Evolutionary conservation across 2,797 vertebrate species (phyloP).

Genomic region (Champsocephalus esox): DNA sequence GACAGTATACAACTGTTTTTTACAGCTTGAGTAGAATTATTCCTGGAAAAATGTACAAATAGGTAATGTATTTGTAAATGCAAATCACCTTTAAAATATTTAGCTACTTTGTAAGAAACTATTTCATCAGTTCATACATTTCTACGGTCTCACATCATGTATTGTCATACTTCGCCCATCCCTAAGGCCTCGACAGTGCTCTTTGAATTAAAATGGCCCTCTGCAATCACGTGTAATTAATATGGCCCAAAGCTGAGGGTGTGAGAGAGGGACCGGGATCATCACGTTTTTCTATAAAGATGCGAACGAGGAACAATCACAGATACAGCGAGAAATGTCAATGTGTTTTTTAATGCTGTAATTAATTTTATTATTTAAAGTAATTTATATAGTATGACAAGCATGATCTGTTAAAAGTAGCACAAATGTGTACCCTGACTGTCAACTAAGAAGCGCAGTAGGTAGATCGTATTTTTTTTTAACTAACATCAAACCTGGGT

Average conservation of each 20-base stretch:
- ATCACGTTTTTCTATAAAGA: conserved; percentile 36
- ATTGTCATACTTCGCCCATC: not conserved
- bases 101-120: not conserved
- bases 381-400: conserved; percentile 84
- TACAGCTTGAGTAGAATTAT: not conserved
- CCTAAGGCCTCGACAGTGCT: not conserved
- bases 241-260: not conserved
- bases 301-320: conserved; percentile 76
- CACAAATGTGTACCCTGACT: conserved; percentile 67
- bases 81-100: not conserved
- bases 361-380: conserved; percentile 86
- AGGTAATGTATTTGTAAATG: no score
- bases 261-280: conserved; percentile 13
- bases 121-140: not conserved
- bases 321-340: conserved; percentile 64
- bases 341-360: conserved; percentile 82
- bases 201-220: conserved; percentile 2
- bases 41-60: not conserved
- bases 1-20: not conserved
- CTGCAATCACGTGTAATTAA: conserved; percentile 6
- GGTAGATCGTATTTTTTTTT: conserved; percentile 33
- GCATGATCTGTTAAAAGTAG: conserved; percentile 79
- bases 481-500: conserved; percentile 17
- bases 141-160: not conserved
- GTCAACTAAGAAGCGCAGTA: conserved; percentile 31